phyloP scores from a whole-genome alignment of 2,888 invertebrate species.

The Arctia plantaginis region DNA sequence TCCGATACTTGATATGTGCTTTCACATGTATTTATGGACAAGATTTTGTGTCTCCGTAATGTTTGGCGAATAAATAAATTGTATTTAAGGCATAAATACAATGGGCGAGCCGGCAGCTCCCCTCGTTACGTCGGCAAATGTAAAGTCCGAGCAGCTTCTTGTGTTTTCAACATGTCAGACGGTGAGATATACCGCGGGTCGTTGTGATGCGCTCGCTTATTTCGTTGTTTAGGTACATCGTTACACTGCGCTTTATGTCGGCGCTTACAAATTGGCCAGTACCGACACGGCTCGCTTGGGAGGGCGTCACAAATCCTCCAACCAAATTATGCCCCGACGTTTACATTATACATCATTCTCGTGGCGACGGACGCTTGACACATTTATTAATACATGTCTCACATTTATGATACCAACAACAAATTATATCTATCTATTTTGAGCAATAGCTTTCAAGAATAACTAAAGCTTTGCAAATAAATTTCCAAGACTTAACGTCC shows the following conservation, averaged over 20 bases:
- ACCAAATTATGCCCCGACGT: conserved; percentile 66
- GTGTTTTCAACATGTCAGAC: conserved; percentile 81
- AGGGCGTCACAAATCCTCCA: conserved; percentile 66
- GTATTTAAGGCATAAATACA: conserved; percentile 85
- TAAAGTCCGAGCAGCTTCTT: conserved; percentile 80
- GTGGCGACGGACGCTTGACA: conserved; percentile 62
- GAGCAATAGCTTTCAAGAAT: conserved; percentile 30
- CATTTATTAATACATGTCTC: conserved; percentile 57
- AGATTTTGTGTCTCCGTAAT: conserved; percentile 86
- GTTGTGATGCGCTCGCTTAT: conserved; percentile 65
- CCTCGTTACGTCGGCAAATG: conserved; percentile 85
- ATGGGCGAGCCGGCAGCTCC: conserved; percentile 81
- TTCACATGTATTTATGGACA: conserved; percentile 87
- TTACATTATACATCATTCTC: conserved; percentile 72
- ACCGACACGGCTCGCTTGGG: conserved; percentile 64
- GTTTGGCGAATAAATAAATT: conserved; percentile 86
- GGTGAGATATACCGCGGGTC: conserved; percentile 77
- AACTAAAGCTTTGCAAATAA: conserved; percentile 26
- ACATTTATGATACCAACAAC: conserved; percentile 49
- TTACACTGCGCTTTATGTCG: conserved; percentile 82
- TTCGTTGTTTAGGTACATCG: conserved; percentile 84
- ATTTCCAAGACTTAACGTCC: conserved; percentile 18
- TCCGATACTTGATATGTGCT: conserved; percentile 87
- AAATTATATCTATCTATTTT: conserved; percentile 45
- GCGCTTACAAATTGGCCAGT: conserved; percentile 82